Evolutionary conservation across 2,113 vertebrate genomes (phyloP).

Genomic region (Thomomys bottae): DNA sequence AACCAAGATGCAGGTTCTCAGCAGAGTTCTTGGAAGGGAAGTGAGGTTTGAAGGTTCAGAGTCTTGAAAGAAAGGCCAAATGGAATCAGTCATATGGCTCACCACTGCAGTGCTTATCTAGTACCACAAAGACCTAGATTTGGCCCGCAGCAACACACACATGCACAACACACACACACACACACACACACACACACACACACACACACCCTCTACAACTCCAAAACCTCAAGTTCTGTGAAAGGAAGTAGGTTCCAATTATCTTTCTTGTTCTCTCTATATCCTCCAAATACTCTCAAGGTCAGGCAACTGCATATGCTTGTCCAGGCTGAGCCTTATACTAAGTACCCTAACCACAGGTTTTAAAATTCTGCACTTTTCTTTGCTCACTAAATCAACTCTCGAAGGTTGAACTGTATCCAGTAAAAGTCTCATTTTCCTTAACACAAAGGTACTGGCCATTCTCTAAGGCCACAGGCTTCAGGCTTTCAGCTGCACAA

Average conservation of each 20-base stretch:
- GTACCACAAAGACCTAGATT: background rate
- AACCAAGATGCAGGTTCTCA: background rate
- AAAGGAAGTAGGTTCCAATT: background rate
- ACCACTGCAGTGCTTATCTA: background rate
- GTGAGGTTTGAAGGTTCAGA: background rate
- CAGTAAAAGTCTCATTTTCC: background rate
- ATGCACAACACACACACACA: too few relatives aligned
- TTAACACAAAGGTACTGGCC: background rate
- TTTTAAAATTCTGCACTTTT: background rate
- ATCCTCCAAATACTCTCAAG: background rate
- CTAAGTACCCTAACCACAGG: background rate
- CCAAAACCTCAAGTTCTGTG: background rate
- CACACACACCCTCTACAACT: background rate
- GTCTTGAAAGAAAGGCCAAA: background rate
- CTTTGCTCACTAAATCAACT: background rate
- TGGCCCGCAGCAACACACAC: background rate
- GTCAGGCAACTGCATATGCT: background rate
- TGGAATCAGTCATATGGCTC: background rate
- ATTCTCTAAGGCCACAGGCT: background rate
- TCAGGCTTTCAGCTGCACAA: background rate
- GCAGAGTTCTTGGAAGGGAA: background rate
- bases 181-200: too few relatives aligned
- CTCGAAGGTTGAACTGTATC: background rate
- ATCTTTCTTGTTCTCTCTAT: background rate
- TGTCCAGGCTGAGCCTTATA: background rate